These are phyloP conservation scores for Hemicentrotus pulcherrimus DNA, from an alignment of 35 echinoderm and acorn worm species.

Conservation along the genomic window DNA sequence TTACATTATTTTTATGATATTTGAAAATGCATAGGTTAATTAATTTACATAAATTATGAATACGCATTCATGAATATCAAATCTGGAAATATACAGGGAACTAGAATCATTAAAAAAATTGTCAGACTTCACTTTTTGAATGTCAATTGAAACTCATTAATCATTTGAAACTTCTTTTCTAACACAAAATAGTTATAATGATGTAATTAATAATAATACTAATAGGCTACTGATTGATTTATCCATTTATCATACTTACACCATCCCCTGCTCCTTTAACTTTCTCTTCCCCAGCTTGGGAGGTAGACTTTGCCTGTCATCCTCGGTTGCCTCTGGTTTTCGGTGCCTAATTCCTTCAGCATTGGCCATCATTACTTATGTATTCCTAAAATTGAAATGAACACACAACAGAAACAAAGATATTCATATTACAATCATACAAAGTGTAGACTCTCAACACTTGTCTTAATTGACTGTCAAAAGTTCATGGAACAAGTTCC, in stretches of 20 bases:
- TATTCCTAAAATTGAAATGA: background rate
- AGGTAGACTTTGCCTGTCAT: background rate
- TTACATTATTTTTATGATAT: no score
- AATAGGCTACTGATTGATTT: background rate
- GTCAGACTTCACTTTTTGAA: no score
- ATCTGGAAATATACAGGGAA: no score
- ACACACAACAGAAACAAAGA: background rate
- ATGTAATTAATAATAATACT: background rate
- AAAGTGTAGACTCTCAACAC: background rate
- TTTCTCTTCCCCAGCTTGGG: constrained; percentile 1
- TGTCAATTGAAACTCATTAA: no score
- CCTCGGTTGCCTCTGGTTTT: background rate
- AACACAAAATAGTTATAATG: background rate
- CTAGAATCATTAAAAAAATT: no score
- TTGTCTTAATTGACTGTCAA: background rate
- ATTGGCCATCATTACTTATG: background rate
- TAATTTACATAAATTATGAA: no score
- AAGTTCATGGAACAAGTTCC: background rate
- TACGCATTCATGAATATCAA: no score
- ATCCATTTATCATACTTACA: background rate
- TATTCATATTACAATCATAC: background rate
- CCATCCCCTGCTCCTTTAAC: background rate
- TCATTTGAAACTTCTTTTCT: no score
- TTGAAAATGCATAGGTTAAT: no score
- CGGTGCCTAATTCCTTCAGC: constrained; percentile 22